A percentile compares a stretch with the other conserved stretches of the same genome.
Evolutionary conservation across 1,140 invertebrate genomes (phyloP).

Genomic region (Anastrepha obliqua): DNA sequence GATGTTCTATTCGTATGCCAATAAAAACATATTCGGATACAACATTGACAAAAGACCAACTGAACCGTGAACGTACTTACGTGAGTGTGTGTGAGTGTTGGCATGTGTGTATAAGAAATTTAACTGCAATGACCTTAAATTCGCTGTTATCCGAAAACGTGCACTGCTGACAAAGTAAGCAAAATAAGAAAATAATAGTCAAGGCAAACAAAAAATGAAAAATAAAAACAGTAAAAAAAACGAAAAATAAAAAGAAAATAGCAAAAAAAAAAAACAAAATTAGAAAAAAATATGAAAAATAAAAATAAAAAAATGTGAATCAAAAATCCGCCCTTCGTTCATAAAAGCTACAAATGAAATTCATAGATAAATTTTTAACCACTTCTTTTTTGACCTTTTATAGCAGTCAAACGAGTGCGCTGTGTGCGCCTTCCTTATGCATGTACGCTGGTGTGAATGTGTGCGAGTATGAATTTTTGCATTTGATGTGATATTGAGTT

Average conservation of each 20-base stretch:
- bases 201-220: too few relatives aligned
- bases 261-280: neutral
- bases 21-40: neutral
- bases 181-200: too few relatives aligned
- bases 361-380: neutral
- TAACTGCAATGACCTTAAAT: neutral
- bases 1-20: neutral
- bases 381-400: neutral
- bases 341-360: neutral
- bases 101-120: neutral
- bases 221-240: neutral
- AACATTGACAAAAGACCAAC: conserved; percentile 38
- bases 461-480: neutral
- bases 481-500: too few relatives aligned
- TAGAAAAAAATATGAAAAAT: neutral
- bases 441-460: neutral
- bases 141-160: too few relatives aligned
- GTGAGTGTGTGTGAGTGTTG: too few relatives aligned
- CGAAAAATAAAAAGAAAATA: neutral
- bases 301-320: neutral
- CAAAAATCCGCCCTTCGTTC: neutral
- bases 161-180: too few relatives aligned
- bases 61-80: conserved; percentile 15
- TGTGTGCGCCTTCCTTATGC: too few relatives aligned
- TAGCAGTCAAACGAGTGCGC: too few relatives aligned